Conservation (phyloP, 2,888 invertebrate genomes). For the Hylaea fasciaria region DNA sequence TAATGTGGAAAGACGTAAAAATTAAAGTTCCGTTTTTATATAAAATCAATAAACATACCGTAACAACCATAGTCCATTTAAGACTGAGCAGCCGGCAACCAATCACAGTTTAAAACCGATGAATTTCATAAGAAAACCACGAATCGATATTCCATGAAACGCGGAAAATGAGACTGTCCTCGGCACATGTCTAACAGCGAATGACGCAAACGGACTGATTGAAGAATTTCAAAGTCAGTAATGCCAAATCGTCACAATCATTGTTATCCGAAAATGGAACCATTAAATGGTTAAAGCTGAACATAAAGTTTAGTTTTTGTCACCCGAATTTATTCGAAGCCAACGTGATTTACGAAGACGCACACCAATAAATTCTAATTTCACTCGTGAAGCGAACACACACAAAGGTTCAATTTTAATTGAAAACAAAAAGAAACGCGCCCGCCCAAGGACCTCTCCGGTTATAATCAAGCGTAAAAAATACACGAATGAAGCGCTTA, state of each 20-base stretch:
- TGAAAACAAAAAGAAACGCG: slow-evolving; percentile 25
- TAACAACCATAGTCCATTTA: slow-evolving; percentile 2
- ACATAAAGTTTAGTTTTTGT: slow-evolving; percentile 1
- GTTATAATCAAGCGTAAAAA: slow-evolving; percentile 33
- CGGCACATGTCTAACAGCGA: slow-evolving; percentile 18
- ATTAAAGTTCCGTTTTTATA: background rate
- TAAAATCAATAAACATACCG: background rate
- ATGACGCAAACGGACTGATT: slow-evolving; percentile 24
- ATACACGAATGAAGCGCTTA: slow-evolving; percentile 40
- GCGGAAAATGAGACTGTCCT: slow-evolving; percentile 15
- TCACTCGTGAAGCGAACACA: slow-evolving; percentile 14
- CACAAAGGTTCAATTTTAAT: slow-evolving; percentile 22
- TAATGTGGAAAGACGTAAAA: too few species aligned
- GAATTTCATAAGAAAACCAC: slow-evolving; percentile 15
- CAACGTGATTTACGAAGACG: slow-evolving; percentile 8
- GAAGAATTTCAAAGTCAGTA: slow-evolving; percentile 13
- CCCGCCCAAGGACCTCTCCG: slow-evolving; percentile 27
- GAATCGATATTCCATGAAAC: slow-evolving; percentile 8
- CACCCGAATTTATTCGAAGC: background rate
- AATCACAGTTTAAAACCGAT: slow-evolving; percentile 1
- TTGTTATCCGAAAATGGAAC: slow-evolving; percentile 2
- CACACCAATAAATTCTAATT: slow-evolving; percentile 15
- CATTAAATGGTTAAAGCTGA: slow-evolving; percentile 1
- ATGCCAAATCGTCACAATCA: slow-evolving; percentile 4
- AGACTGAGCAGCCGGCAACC: slow-evolving; percentile 11